Evolutionary conservation across 2,797 vertebrate species (phyloP).

Genomic region (Manis pentadactyla): DNA sequence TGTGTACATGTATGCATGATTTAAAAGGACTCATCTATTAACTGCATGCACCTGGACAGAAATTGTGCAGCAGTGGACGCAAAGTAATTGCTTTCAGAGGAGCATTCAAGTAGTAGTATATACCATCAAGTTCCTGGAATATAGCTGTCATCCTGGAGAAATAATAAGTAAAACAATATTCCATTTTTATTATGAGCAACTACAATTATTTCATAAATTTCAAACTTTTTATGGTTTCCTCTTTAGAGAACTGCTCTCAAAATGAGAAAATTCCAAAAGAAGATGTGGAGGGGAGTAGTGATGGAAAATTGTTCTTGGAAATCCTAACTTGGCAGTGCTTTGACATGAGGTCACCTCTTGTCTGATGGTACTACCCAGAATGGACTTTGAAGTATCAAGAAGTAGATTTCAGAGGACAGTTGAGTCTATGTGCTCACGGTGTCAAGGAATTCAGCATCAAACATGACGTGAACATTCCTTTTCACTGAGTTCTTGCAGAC

Average conservation of each 20-base stretch:
- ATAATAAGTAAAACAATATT: not conserved
- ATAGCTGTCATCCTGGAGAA: not conserved
- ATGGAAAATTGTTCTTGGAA: not conserved
- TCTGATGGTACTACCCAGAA: not conserved
- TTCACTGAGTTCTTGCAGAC: not conserved
- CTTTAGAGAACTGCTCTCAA: not conserved
- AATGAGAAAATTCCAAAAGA: constrained; percentile 23
- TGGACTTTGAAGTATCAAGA: not conserved
- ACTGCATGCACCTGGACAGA: not conserved
- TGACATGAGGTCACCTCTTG: not conserved
- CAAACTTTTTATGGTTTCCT: not conserved
- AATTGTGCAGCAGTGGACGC: not conserved
- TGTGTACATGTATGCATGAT: not conserved
- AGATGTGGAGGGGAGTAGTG: fast-evolving
- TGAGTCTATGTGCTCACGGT: not conserved
- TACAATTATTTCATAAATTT: not conserved
- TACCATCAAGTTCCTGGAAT: not conserved
- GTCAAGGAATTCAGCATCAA: not conserved
- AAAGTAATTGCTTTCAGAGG: not conserved
- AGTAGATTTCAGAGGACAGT: not conserved
- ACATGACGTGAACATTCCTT: not conserved
- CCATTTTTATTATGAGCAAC: not conserved
- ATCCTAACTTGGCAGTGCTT: not conserved
- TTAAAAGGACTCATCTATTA: not conserved
- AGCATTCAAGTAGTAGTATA: not conserved